Percentiles rank a stretch among this genome's conserved stretches.
These are phyloP conservation scores for Chirona hameri DNA, from an alignment of 2,888 invertebrate species.

Conservation along the genomic window DNA sequence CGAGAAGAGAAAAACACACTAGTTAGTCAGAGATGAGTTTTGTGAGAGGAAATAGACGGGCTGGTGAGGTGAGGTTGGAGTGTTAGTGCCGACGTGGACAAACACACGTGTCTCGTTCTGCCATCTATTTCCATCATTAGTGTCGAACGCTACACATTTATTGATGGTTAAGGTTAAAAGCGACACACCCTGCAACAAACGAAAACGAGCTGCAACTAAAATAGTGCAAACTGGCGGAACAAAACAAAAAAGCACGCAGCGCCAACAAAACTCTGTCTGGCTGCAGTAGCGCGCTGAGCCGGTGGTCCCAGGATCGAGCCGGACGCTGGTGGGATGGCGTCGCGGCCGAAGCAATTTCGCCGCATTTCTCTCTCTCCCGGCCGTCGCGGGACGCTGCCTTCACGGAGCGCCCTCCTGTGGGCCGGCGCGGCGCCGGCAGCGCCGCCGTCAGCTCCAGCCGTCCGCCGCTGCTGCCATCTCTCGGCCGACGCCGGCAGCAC, in stretches of 20 bases:
- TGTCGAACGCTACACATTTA: not conserved
- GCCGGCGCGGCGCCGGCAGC: too few species aligned
- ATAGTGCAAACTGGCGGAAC: constrained; percentile 4
- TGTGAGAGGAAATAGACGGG: not conserved
- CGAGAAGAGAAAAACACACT: not conserved
- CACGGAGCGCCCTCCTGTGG: too few species aligned
- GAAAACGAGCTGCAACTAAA: not conserved
- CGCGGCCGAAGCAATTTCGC: too few species aligned
- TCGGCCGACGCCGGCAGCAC: not conserved
- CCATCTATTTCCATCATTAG: constrained; percentile 5
- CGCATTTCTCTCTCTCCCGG: too few species aligned
- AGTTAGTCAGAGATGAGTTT: not conserved
- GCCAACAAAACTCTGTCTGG: not conserved
- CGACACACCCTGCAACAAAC: not conserved
- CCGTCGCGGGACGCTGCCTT: too few species aligned
- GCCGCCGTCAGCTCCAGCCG: not conserved
- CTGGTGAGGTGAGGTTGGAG: not conserved
- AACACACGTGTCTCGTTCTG: not conserved
- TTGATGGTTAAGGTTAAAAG: not conserved
- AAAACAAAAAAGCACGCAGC: not conserved
- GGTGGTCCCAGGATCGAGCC: not conserved
- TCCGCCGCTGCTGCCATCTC: not conserved
- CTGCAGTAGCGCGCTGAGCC: not conserved
- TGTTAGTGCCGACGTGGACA: not conserved
- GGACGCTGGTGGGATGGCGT: too few species aligned